Evolutionary conservation across 92 coral and sea anemone genomes (phyloP).

Genomic region (Desmophyllum pertusum): DNA sequence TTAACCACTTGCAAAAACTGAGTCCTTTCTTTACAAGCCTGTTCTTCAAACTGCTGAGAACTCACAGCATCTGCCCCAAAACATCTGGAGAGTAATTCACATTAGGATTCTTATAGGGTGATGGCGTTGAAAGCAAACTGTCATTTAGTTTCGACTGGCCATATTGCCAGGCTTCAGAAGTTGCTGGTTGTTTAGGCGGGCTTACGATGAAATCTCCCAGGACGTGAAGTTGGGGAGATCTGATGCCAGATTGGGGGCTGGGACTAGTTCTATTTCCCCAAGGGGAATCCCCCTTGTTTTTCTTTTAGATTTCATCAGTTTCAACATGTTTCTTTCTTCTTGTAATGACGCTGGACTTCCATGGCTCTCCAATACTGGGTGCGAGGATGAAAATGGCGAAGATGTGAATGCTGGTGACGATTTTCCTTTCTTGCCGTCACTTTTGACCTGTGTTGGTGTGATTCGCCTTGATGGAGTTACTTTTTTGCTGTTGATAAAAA

Average conservation of each 20-base stretch:
- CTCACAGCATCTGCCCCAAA: neutral
- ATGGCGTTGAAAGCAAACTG: conserved; percentile 17
- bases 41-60: neutral
- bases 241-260: conserved; percentile 51
- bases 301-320: conserved; percentile 69
- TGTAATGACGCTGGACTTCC: conserved; percentile 80
- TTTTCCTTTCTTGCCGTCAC: conserved; percentile 45
- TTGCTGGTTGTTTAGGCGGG: conserved; percentile 39
- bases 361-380: conserved; percentile 41
- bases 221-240: conserved; percentile 67
- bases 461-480: conserved; percentile 84
- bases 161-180: neutral
- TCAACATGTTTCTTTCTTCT: conserved; percentile 77
- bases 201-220: conserved; percentile 74
- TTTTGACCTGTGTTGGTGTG: conserved; percentile 86
- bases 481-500: conserved; percentile 55
- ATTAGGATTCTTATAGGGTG: conserved; percentile 10
- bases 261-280: conserved; percentile 71
- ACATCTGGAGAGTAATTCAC: neutral
- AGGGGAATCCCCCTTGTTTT: conserved; percentile 63
- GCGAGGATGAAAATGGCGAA: conserved; percentile 40
- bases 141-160: neutral
- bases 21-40: neutral
- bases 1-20: conserved; percentile 16
- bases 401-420: conserved; percentile 60